Evolutionary conservation across 2,113 vertebrate species (phyloP), one percentile per base, ranked within the genome.

Genomic region (Sebastes fasciatus): DNA sequence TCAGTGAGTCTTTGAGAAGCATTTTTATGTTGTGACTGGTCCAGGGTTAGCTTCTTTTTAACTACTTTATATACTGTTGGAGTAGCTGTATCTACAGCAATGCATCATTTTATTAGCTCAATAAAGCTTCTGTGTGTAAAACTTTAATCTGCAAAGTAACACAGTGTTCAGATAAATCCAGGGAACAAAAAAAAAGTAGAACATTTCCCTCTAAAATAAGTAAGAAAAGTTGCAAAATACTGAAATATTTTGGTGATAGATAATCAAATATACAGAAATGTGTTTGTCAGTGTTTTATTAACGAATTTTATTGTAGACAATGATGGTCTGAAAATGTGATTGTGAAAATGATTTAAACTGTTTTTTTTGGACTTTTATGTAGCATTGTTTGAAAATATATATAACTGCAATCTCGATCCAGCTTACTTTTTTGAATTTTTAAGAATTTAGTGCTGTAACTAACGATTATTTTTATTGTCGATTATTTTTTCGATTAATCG

Each of bases 1-100:
- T 34, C 21, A 52, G 70, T 10, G 45, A 68, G 42, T 65, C 46
- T 71, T 16, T 60, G 7, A 75, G 14, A 83, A 26, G 26, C 48
- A 26, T 48, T 58, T 77, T 14, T 7, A 42, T 54, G 14, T 26
- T 77, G 62, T 57, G 19, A 49, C 46, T 49, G 3, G 19, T 64
- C 5, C 63, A 67, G 16, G 17, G 5, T 4, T 12, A 42, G 19
- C 26, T 19, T 19, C 0, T 52, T 23, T 70, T 23, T 2, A 62
- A 49, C 26, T 51, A 2, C 8, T 69, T 6, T 51, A n/a, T 42
- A 42, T 11, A 4, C 43, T 61, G 8, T 16, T 6, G 0, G 26
- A 14, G 46, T 49, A 72, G 12, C 52, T 72, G 42, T n/a, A 65
- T 43, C 17, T n/a, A 6, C 14, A 42, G 16, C 60, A 75, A 5